These are phyloP conservation scores for Notarius lentiginosus DNA, from an alignment of 2,113 vertebrate species.

Conservation along the genomic window DNA sequence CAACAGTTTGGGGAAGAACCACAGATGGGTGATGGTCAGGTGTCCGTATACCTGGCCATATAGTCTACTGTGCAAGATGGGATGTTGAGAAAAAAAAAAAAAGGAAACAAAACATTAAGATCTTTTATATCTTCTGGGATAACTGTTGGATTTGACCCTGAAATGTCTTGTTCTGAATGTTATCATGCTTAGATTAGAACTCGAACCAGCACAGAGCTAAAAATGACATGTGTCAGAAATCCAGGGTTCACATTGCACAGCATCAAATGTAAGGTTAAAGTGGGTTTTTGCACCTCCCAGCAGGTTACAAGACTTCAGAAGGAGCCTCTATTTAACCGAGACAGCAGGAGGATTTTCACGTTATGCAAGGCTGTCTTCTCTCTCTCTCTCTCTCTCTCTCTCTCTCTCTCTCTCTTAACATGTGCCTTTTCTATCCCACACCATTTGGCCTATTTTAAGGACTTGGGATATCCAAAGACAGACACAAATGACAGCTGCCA, in stretches of 20 bases:
- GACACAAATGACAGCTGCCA: slow-evolving; percentile 40
- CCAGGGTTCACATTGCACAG: slow-evolving; percentile 4
- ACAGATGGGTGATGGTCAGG: neutral
- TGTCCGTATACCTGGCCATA: neutral
- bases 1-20: neutral
- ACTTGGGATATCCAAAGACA: slow-evolving; percentile 32
- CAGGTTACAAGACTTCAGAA: slow-evolving; percentile 40
- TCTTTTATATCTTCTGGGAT: neutral
- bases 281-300: slow-evolving; percentile 28
- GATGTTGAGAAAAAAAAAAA: neutral
- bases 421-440: slow-evolving; percentile 15
- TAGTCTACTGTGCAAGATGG: neutral
- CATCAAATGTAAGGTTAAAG: slow-evolving; percentile 36
- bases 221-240: slow-evolving; percentile 27
- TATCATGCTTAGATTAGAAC: neutral
- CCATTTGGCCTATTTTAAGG: slow-evolving; percentile 41
- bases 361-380: slow-evolving; percentile 24
- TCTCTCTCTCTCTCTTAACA: slow-evolving; percentile 7
- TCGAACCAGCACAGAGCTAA: slow-evolving; percentile 13
- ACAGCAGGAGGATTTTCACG: slow-evolving; percentile 41
- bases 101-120: neutral
- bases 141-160: slow-evolving; percentile 1
- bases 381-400: slow-evolving; percentile 18
- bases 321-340: slow-evolving; percentile 23
- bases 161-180: slow-evolving; percentile 12